Conservation (phyloP, 1,140 invertebrate species). For the Zeugodacus cucurbitae region DNA sequence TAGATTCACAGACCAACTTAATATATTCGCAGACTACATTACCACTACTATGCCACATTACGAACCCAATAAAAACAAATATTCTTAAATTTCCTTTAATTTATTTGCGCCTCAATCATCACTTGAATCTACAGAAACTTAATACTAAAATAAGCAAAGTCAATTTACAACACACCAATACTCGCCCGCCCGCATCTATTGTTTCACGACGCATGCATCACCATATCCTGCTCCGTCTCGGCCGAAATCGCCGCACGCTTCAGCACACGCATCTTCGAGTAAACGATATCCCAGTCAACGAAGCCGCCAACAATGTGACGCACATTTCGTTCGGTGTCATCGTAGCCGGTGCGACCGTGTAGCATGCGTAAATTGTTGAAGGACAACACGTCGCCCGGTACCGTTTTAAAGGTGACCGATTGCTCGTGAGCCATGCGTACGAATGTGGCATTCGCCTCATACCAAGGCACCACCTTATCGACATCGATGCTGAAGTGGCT, state of each 20-base stretch:
- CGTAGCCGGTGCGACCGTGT: slow-evolving; percentile 74
- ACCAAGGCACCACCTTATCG: slow-evolving; percentile 73
- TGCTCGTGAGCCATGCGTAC: slow-evolving; percentile 69
- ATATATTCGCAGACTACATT: too few relatives aligned
- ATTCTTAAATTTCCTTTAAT: too few relatives aligned
- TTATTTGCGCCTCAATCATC: too few relatives aligned
- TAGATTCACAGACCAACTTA: too few relatives aligned
- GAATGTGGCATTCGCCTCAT: slow-evolving; percentile 71
- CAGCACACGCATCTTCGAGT: slow-evolving; percentile 70
- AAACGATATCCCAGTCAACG: slow-evolving; percentile 79
- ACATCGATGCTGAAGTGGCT: slow-evolving; percentile 71
- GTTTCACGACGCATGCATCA: not conserved
- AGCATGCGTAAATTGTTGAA: slow-evolving; percentile 77
- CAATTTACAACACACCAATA: not conserved
- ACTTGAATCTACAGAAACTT: not conserved
- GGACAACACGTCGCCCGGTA: slow-evolving; percentile 73
- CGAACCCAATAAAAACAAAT: too few relatives aligned
- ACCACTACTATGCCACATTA: too few relatives aligned
- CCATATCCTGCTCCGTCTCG: not conserved
- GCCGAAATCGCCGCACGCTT: not conserved
- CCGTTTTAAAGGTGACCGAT: slow-evolving; percentile 72
- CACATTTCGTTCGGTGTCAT: slow-evolving; percentile 69
- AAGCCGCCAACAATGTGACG: slow-evolving; percentile 77
- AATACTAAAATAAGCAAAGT: not conserved
- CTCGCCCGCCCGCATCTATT: not conserved